Evolutionary conservation across 2,797 vertebrate genomes (phyloP), one percentile per base, ranked within the genome.

Genomic region (Alauda arvensis): DNA sequence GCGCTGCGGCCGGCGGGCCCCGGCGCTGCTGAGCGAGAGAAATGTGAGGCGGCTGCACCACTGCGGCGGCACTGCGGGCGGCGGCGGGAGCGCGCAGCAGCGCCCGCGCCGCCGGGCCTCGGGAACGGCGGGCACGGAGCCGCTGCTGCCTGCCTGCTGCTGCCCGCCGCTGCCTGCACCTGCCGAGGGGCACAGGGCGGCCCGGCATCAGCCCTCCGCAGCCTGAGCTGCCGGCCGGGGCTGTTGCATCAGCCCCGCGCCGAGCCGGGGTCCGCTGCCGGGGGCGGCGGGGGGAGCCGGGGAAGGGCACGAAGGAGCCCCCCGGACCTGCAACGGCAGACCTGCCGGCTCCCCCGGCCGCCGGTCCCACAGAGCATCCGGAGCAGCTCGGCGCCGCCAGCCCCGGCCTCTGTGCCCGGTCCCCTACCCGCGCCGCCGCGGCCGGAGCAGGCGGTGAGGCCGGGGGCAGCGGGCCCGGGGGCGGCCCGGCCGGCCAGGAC

Each of bases 41-140:
- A 92, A 91, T 89, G 94, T 91, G 94, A 94, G 90, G 68, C 68
- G 77, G 72, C 94, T 92, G 93, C 93, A 95, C 63, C 93, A 88
- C 94, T 93, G 95, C 93, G 93, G 94, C 83, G 83, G 92, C 92
- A 91, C 94, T 95, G 95, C 94, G 90, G 95, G 89, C 70, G 68
- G 67, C 86, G 55, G 83, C 62, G 81, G 65, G 88, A 82, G 80
- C 68, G 80, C 70, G 85, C 91, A 91, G 76, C 71, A 84, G 89
- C 90, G 87, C 79, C 51, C 75, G 76, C 71, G 69, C 86, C 78
- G 77, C 87, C 78, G 72, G 61, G 83, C 84, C 84, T 79, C 69
- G 43, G 70, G 85, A 77, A 75, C 80, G 43, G 69, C 59, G 89
- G 34, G 62, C 55, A 51, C 33, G 26, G 62, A 78, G 74, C 63